These are phyloP conservation scores for Choloepus didactylus DNA, from an alignment of 2,797 vertebrate species.

Conservation along the genomic window DNA sequence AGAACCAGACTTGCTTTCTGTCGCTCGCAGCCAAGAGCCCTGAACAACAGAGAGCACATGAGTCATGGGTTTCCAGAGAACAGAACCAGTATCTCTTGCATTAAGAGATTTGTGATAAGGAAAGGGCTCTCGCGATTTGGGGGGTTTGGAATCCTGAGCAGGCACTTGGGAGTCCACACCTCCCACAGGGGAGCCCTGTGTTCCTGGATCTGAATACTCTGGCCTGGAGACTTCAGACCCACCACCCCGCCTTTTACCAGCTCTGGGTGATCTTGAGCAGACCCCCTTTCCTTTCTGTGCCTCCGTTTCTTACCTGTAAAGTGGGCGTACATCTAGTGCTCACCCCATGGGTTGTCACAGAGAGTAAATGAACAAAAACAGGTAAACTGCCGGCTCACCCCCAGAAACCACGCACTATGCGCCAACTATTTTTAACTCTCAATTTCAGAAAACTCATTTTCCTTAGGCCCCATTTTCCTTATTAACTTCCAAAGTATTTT, in stretches of 20 bases:
- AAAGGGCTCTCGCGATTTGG: no score
- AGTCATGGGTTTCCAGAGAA: no score
- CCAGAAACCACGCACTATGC: accelerated
- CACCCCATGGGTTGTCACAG: accelerated
- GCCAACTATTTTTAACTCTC: accelerated
- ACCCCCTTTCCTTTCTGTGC: background rate
- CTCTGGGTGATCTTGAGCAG: background rate
- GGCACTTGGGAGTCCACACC: background rate
- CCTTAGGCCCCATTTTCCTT: background rate
- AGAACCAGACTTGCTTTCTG: background rate
- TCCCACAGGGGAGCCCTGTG: background rate
- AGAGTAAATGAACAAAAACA: accelerated
- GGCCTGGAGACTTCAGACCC: background rate
- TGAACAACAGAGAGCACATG: accelerated
- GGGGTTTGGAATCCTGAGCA: background rate
- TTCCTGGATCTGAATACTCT: no score
- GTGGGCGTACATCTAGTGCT: accelerated
- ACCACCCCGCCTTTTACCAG: background rate
- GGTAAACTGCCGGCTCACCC: accelerated
- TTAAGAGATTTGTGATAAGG: no score
- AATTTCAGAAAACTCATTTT: background rate
- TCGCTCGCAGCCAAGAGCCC: background rate
- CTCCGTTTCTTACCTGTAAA: background rate
- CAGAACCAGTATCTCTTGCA: no score
- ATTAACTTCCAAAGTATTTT: no score